Base-by-base conservation (phyloP, 2,113 vertebrate genomes). In the Mionectes macconnelli region DNA sequence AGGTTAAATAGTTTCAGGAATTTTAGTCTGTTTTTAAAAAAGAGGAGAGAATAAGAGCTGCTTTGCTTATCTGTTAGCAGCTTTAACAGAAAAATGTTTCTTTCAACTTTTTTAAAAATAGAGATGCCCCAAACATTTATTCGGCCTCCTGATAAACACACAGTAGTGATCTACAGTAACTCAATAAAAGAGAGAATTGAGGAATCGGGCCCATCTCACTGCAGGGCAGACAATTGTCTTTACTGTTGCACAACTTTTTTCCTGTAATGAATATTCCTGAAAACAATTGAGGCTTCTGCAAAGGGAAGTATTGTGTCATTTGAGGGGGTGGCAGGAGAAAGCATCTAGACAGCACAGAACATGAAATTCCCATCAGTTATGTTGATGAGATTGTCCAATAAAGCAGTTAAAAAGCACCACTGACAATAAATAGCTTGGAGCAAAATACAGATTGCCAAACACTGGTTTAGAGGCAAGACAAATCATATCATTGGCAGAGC, bases 321-420 rank as follows among this genome's bases (percentile, higher is more conserved):
- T 39, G 40, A n/a, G n/a, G 8, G 11, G 35, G 40, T 50, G 57
- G 14, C 6, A 7, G 37, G 12, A 35, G 8, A 47, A 30, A 5
- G 42, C 50, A 81, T 78, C 56, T 40, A 76, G 50, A 63, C 94
- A 78, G 74, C 50, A 82, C 53, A 82, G 35, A 64, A 44, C 53
- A 75, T 50, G 52, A 95, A 89, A 93, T 75, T 93, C 78, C 77
- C 70, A 87, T 93, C 84, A 83, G 55, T 94, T 93, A 50, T 35
- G 55, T 45, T 89, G 86, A 93, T 96, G 84, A 93, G 91, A 81
- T 84, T 97, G 87, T 93, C 84, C 75, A 93, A 84, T 93, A 91
- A 89, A 84, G 74, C 84, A 81, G 63, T 62, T 95, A 89, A 96
- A 84, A 92, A 88, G 56, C 68, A 82, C 39, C 45, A n/a, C 55